Evolutionary conservation across 2,888 invertebrate genomes (phyloP).

Genomic region (Ectemnius lituratus): DNA sequence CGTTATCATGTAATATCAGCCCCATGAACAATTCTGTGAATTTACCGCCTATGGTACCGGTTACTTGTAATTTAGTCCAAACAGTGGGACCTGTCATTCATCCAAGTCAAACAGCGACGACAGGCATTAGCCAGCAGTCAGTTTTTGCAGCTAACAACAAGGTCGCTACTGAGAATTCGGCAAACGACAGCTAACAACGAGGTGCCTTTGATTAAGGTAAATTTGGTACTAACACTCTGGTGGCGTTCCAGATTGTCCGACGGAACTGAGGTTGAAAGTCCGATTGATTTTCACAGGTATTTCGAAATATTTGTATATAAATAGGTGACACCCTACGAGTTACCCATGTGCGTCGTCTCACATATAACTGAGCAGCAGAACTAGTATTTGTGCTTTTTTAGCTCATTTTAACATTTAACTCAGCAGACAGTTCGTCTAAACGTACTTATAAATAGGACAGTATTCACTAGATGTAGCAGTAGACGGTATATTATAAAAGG

Average conservation of each 20-base stretch:
- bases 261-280: background rate
- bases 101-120: conserved; percentile 66
- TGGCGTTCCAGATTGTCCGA: background rate
- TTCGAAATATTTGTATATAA: conserved; percentile 60
- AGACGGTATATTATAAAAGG: conserved; percentile 52
- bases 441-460: conserved; percentile 77
- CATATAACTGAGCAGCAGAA: conserved; percentile 48
- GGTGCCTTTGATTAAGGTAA: conserved; percentile 56
- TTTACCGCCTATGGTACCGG: conserved; percentile 75
- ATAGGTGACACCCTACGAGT: conserved; percentile 60
- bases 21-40: conserved; percentile 69
- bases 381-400: conserved; percentile 61
- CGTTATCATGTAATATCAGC: conserved; percentile 64
- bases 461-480: conserved; percentile 70
- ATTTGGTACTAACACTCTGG: background rate
- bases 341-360: conserved; percentile 58
- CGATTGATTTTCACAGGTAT: conserved; percentile 37
- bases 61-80: conserved; percentile 73
- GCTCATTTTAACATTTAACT: conserved; percentile 60
- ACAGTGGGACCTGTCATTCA: conserved; percentile 73
- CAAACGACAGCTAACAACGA: conserved; percentile 75
- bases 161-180: conserved; percentile 64
- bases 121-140: conserved; percentile 66
- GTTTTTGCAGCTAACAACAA: conserved; percentile 64
- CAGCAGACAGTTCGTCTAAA: conserved; percentile 59